phyloP scores from a whole-genome alignment of 2,797 vertebrate species.

The Choloepus didactylus region DNA sequence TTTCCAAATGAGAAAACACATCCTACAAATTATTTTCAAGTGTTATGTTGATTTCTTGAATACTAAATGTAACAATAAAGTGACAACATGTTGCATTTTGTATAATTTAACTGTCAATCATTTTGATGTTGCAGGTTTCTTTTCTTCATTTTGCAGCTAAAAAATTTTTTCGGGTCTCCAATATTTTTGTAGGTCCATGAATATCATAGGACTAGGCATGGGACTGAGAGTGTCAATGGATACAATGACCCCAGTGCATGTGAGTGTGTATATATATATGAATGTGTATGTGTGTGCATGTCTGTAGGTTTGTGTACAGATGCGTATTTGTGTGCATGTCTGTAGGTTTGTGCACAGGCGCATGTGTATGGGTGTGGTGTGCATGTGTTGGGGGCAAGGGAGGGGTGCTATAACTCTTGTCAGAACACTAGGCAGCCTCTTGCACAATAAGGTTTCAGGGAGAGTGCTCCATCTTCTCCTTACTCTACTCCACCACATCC shows the following conservation, averaged over 20 bases:
- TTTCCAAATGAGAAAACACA: conserved; percentile 66
- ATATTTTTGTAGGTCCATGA: not conserved
- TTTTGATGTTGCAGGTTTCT: not conserved
- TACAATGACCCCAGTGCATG: not conserved
- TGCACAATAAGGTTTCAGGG: not conserved
- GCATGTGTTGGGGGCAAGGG: not conserved
- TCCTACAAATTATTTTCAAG: conserved; percentile 59
- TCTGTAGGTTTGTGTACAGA: no score
- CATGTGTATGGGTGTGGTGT: accelerated
- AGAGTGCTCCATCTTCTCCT: not conserved
- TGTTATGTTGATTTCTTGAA: not conserved
- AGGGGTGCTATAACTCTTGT: not conserved
- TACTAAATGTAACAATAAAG: conserved; percentile 53
- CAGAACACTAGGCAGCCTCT: not conserved
- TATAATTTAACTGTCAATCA: not conserved
- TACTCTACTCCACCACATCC: not conserved
- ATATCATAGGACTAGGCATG: not conserved
- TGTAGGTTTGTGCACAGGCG: accelerated
- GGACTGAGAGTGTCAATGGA: not conserved
- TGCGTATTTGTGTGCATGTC: no score
- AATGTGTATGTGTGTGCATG: no score
- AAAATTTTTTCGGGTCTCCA: not conserved
- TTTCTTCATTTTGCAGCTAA: conserved; percentile 33
- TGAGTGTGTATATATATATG: no score
- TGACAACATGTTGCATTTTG: conserved; percentile 26